These are phyloP conservation scores for Pseudanteris insignis DNA, from an alignment of 2,888 invertebrate species.

Conservation along the genomic window DNA sequence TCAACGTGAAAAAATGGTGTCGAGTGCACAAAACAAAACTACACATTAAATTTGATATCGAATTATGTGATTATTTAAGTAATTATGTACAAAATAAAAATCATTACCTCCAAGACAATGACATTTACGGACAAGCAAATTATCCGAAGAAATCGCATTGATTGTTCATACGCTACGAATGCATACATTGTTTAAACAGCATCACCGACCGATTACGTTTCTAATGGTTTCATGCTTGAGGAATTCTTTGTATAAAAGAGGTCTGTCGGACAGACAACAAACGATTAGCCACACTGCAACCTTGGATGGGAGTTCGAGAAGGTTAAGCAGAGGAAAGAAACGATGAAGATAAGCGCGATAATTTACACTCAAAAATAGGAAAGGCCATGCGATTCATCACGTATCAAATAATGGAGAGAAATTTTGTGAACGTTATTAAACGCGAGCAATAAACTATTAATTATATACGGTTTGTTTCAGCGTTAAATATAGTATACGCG, in stretches of 20 bases:
- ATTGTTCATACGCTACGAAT: not conserved
- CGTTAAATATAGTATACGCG: too few relatives aligned
- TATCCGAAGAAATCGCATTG: not conserved
- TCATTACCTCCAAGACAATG: too few relatives aligned
- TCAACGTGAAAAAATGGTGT: too few relatives aligned
- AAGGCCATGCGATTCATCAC: slow-evolving; percentile 26
- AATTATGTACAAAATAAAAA: too few relatives aligned
- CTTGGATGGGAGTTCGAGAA: slow-evolving; percentile 36
- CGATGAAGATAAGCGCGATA: slow-evolving; percentile 36
- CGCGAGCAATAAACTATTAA: too few relatives aligned
- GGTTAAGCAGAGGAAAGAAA: slow-evolving; percentile 39
- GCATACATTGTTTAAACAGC: slow-evolving; percentile 25
- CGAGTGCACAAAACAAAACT: too few relatives aligned
- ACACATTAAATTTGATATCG: too few relatives aligned
- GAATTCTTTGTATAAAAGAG: slow-evolving; percentile 40
- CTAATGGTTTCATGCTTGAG: slow-evolving; percentile 45
- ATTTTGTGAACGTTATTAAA: too few relatives aligned
- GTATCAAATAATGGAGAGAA: slow-evolving; percentile 30
- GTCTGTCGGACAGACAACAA: slow-evolving; percentile 39
- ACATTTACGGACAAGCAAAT: too few relatives aligned
- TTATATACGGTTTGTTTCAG: too few relatives aligned
- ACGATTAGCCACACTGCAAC: slow-evolving; percentile 39
- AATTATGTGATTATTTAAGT: too few relatives aligned
- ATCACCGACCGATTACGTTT: slow-evolving; percentile 30
- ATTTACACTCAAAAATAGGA: slow-evolving; percentile 42